Percentiles rank a stretch among this genome's conserved stretches.
phyloP scores from a whole-genome alignment of 2,797 vertebrate species.

The Alca torda region DNA sequence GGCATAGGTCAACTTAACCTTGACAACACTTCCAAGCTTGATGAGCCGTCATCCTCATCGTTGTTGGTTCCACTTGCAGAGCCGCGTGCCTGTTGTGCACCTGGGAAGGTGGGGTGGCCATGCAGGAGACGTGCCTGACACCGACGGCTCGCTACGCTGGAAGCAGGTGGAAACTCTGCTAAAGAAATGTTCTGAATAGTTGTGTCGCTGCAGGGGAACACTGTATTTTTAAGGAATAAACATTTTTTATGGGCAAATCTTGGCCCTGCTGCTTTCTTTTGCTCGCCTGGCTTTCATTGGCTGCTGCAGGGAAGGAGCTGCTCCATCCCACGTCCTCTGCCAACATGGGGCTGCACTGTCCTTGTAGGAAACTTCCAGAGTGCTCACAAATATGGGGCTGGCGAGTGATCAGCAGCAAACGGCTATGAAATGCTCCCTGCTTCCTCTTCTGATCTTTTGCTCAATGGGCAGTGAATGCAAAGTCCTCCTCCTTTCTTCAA shows the following conservation, averaged over 20 bases:
- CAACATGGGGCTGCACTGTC: rapidly evolving
- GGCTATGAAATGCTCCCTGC: rapidly evolving
- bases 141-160: not conserved
- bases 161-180: not conserved
- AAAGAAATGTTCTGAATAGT: conserved; percentile 45
- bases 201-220: conserved; percentile 73
- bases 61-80: not conserved
- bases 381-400: rapidly evolving
- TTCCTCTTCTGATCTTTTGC: not conserved
- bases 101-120: not conserved
- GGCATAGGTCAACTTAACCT: rapidly evolving
- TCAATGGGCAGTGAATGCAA: no score
- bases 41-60: not conserved
- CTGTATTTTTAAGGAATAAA: conserved; percentile 80
- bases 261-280: not conserved
- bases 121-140: rapidly evolving
- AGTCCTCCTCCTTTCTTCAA: not conserved
- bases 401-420: rapidly evolving
- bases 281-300: rapidly evolving
- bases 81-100: not conserved
- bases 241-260: not conserved
- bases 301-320: not conserved
- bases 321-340: not conserved
- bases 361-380: not conserved
- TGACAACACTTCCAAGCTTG: not conserved